phyloP scores from a whole-genome alignment of 2,797 vertebrate species.

The Gallinago solitaria region DNA sequence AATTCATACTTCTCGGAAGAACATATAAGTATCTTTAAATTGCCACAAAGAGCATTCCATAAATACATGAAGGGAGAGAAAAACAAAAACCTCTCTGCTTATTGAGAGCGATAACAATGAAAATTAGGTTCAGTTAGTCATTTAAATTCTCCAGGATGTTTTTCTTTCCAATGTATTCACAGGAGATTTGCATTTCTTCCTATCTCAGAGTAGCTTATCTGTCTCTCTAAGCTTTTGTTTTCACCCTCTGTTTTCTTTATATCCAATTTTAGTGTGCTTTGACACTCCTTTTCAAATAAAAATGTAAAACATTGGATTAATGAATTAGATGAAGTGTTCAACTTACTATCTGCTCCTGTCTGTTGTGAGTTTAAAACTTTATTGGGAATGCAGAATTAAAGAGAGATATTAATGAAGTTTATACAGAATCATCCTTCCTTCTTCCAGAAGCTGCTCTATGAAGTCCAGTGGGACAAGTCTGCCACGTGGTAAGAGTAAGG shows the following conservation, averaged over 20 bases:
- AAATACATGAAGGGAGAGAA: not conserved
- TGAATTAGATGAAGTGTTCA: not conserved
- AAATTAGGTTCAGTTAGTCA: slow-evolving; percentile 15
- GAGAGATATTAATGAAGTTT: not conserved
- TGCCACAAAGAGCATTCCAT: not conserved
- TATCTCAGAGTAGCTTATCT: not conserved
- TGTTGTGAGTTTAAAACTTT: not conserved
- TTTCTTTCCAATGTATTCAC: not conserved
- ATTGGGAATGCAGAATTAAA: not conserved
- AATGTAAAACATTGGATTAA: slow-evolving; percentile 24
- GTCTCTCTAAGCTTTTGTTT: slow-evolving; percentile 27
- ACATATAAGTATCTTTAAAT: not conserved
- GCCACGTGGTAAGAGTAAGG: fast-evolving
- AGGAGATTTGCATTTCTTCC: slow-evolving; percentile 41
- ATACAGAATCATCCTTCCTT: not conserved
- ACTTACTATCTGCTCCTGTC: not conserved
- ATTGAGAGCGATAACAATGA: slow-evolving; percentile 8
- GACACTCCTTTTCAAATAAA: slow-evolving; percentile 36
- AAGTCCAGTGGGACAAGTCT: not conserved
- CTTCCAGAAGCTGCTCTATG: not conserved
- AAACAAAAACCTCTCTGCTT: not conserved
- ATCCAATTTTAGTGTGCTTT: slow-evolving; percentile 13
- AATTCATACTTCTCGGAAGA: not conserved
- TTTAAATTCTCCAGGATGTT: slow-evolving; percentile 17
- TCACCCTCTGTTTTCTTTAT: slow-evolving; percentile 15